Evolutionary conservation across 2,888 invertebrate genomes (phyloP), one percentile per base, ranked within the genome.

Genomic region (Tenthredo distinguenda): DNA sequence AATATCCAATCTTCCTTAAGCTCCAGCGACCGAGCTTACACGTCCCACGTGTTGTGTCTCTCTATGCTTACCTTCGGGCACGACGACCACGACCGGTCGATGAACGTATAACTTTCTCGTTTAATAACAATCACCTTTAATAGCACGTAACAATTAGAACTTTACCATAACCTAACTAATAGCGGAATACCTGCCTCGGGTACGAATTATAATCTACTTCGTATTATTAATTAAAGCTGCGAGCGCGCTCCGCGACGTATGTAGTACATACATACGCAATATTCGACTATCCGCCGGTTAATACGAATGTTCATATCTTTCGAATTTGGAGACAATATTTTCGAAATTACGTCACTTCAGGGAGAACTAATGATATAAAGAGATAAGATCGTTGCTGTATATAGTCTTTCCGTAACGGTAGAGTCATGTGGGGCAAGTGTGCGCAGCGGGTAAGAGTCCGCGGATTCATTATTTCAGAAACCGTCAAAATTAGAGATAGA

Each of bases 91-190:
- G n/a, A 21, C 34, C 34, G 79, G n/a, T 79, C 79, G 79, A 79
- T 79, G 34, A 58, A n/a, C 55, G 37, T 79, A 18, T 62, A 81
- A 58, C 58, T 81, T 81, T 58, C 34, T 21, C 81, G 58, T 58
- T 62, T 81, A 62, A 62, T 58, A 58, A 81, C 62, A 37, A 81
- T 81, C 58, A 37, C 81, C 40, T 37, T 62, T 21, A 26, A 81
- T 62, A 62, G 9, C 81, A 81, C 81, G 37, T 40, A 37, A 62
- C 81, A 81, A 81, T 81, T 58, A 62, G 40, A 81, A 81, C 81
- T 81, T 79, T 40, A 81, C n/a, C 4, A 26, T 81, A 81, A 58
- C 21, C 18, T 34, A 58, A 62, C 37, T 62, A 40, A 81, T 81
- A 81, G 4, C 81, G 2, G 43, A 74, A 74, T 74, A 74, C 40